Conservation (phyloP, 1,140 invertebrate species). For the Thaumatotibia leucotreta region DNA sequence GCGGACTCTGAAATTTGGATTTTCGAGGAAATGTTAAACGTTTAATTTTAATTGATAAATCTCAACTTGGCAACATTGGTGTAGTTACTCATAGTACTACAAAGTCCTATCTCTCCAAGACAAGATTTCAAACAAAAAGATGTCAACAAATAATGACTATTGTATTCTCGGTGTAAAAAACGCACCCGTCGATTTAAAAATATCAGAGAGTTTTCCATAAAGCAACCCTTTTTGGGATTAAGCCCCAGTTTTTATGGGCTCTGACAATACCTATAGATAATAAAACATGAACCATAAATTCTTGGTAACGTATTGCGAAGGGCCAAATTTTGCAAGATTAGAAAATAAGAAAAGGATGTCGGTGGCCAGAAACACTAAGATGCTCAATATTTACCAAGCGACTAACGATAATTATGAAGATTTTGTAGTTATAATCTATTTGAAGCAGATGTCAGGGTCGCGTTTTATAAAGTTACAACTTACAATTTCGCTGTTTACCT, state of each 20-base stretch:
- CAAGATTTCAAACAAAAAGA: neutral
- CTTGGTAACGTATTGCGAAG: conserved; percentile 2
- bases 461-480: too few species aligned
- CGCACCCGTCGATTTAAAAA: conserved; percentile 22
- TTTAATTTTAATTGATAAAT: neutral
- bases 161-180: conserved; percentile 20
- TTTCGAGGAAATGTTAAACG: neutral
- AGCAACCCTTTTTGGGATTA: conserved; percentile 35
- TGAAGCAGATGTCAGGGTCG: too few species aligned
- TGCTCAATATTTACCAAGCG: neutral
- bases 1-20: conserved; percentile 10
- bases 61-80: neutral
- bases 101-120: neutral
- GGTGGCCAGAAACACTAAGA: too few species aligned
- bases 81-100: neutral
- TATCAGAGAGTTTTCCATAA: conserved; percentile 21
- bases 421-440: too few species aligned
- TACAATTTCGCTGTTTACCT: too few species aligned
- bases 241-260: neutral
- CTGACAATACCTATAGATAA: neutral
- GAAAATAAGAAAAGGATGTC: neutral
- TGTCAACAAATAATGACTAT: conserved; percentile 13
- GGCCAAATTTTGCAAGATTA: neutral
- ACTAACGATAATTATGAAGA: too few species aligned
- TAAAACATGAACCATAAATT: conserved; percentile 1